Evolutionary conservation across 2,888 invertebrate species (phyloP), one percentile per base, ranked within the genome.

Genomic region (Desoria tigrina): DNA sequence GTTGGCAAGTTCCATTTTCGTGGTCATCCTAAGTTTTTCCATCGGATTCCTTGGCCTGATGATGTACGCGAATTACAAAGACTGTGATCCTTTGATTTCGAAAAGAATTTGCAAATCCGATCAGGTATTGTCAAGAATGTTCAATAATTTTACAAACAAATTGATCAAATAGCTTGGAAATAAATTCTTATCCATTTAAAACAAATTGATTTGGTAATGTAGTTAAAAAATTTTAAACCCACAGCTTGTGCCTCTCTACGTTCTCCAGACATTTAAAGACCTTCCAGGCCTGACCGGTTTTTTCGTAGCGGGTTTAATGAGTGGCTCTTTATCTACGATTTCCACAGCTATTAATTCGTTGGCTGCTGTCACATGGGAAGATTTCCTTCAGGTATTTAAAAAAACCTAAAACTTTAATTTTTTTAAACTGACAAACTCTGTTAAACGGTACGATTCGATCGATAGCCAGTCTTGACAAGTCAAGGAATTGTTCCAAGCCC

Each of bases 331-430:
- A 16, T 94, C 94, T 51, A 93, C 94, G 0, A 88, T 96, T 67
- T 94, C 94, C 0, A 92, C 95, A 0, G 88, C 92, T 1, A 85
- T 95, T 66, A 95, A 94, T 78, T 91, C 94, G 1, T 82, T 96
- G 55, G 89, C 95, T 0, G 94, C 95, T 0, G 92, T 95, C 14
- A 90, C 93, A 0, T 81, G 94, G 42, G 89, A 92, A 77, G 96
- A 96, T 81, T 92, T 94, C 74, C 81, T 94, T 2, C 86, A 26
- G 32, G 39, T 39, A 39, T 39, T 39, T 39, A 14, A 39, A 39
- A 11, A 11, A 39, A 39, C 11, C 14, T 39, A 14, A 11, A 39
- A 11, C 39, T 11, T 39, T 14, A n/a, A 6, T 9, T 51, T 1
- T 1, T 37, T 1, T 26, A 45, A 42, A 18, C 32, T n/a, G 18